Evolutionary conservation across 1,140 invertebrate species (phyloP).

Genomic region (Nephila pilipes): DNA sequence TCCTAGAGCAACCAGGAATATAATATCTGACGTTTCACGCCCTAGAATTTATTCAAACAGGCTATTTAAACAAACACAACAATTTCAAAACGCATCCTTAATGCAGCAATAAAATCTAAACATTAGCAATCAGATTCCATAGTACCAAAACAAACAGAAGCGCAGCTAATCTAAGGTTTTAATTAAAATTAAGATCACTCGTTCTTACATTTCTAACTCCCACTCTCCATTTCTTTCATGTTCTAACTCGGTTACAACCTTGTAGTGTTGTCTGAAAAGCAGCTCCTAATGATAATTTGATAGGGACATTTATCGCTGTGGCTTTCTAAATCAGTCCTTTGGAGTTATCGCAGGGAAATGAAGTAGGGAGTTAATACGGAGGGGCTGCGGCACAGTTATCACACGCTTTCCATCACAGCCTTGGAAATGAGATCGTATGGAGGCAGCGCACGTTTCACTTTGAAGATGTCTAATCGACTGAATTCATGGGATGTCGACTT

Average conservation of each 20-base stretch:
- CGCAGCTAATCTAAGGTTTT: neutral
- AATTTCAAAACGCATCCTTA: neutral
- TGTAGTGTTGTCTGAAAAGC: neutral
- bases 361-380: constrained; percentile 54
- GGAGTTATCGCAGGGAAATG: constrained; percentile 3
- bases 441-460: constrained; percentile 52
- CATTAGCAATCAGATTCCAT: neutral
- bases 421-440: constrained; percentile 65
- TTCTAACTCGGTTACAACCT: neutral
- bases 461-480: constrained; percentile 65
- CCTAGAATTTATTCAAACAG: neutral
- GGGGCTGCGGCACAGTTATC: constrained; percentile 34
- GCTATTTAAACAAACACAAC: neutral
- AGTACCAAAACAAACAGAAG: neutral
- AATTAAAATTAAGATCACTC: constrained; percentile 38
- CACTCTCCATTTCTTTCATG: neutral
- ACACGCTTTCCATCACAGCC: constrained; percentile 58
- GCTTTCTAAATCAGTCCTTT: neutral
- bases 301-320: neutral
- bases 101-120: neutral
- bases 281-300: constrained; percentile 19
- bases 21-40: neutral
- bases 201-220: constrained; percentile 12
- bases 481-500: constrained; percentile 46
- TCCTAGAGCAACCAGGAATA: too few species aligned